Percentiles rank a stretch among this genome's conserved stretches.
Evolutionary conservation across 2,888 invertebrate species (phyloP).

Genomic region (Noctuana brunneofusca): DNA sequence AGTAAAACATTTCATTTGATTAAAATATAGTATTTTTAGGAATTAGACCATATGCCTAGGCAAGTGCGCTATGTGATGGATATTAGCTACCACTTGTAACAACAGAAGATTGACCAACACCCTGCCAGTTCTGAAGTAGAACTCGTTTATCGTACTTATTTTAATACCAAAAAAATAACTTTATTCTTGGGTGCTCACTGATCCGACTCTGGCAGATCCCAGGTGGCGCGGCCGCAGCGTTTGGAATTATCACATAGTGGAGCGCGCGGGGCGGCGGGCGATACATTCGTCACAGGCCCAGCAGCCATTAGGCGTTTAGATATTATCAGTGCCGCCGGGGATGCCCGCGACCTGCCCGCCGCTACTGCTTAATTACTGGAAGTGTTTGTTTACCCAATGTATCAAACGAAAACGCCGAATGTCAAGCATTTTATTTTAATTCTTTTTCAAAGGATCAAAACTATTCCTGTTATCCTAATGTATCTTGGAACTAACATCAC

Average conservation of each 20-base stretch:
- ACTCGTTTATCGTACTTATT: too few relatives aligned
- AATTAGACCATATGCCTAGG: too few relatives aligned
- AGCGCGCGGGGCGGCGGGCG: constrained; percentile 67
- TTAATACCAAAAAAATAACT: not conserved
- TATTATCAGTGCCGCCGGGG: constrained; percentile 79
- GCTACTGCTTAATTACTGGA: constrained; percentile 80
- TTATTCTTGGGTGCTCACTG: constrained; percentile 38
- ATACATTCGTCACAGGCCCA: constrained; percentile 83
- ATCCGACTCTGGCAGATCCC: constrained; percentile 77
- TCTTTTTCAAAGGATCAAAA: not conserved
- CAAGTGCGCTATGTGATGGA: too few relatives aligned
- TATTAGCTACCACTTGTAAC: too few relatives aligned
- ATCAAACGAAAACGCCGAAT: constrained; percentile 17
- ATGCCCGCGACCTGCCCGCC: constrained; percentile 76
- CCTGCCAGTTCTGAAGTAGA: too few relatives aligned
- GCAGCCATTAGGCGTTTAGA: constrained; percentile 84
- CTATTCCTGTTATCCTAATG: not conserved
- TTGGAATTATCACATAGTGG: constrained; percentile 84
- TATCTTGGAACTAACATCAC: not conserved
- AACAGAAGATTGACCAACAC: too few relatives aligned
- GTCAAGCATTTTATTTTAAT: not conserved
- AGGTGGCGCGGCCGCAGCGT: constrained; percentile 84
- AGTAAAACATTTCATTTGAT: too few relatives aligned
- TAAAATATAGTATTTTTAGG: too few relatives aligned
- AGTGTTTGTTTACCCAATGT: constrained; percentile 64